phyloP scores from a whole-genome alignment of 2,113 vertebrate genomes.

The Channa maculata region DNA sequence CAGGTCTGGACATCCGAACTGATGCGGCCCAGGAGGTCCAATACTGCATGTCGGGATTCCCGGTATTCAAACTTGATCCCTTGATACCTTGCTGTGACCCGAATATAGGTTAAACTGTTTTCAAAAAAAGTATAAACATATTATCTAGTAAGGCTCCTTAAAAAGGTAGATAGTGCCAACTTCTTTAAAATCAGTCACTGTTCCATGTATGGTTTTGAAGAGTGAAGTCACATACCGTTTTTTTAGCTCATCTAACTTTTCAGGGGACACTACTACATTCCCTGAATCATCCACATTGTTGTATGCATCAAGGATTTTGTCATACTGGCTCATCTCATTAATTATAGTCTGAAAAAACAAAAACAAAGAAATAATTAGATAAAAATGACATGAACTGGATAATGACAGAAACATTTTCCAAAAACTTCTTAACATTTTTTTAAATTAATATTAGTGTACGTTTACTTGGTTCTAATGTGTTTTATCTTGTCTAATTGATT shows the following conservation, averaged over 20 bases:
- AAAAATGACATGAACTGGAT: too few species aligned
- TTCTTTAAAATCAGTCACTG: background rate
- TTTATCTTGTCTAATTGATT: too few species aligned
- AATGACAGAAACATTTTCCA: too few species aligned
- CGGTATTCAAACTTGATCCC: constrained; percentile 58
- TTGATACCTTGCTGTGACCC: constrained; percentile 55
- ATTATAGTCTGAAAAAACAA: constrained; percentile 46
- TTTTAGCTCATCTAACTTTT: constrained; percentile 61
- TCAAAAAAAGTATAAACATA: background rate
- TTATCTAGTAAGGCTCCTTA: background rate
- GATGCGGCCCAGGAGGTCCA: constrained; percentile 47
- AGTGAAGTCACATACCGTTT: constrained; percentile 35
- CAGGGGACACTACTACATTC: constrained; percentile 25
- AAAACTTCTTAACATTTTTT: too few species aligned
- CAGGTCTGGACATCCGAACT: constrained; percentile 41
- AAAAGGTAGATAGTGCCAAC: background rate
- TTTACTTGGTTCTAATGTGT: too few species aligned
- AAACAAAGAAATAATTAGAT: background rate
- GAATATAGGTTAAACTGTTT: constrained; percentile 54
- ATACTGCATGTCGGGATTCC: constrained; percentile 35
- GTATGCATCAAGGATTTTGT: constrained; percentile 28
- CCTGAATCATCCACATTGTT: constrained; percentile 16
- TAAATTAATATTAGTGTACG: too few species aligned
- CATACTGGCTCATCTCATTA: constrained; percentile 43
- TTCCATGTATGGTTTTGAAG: background rate